Conservation (phyloP, 2,888 invertebrate species). For the Aporophyla lueneburgensis region DNA sequence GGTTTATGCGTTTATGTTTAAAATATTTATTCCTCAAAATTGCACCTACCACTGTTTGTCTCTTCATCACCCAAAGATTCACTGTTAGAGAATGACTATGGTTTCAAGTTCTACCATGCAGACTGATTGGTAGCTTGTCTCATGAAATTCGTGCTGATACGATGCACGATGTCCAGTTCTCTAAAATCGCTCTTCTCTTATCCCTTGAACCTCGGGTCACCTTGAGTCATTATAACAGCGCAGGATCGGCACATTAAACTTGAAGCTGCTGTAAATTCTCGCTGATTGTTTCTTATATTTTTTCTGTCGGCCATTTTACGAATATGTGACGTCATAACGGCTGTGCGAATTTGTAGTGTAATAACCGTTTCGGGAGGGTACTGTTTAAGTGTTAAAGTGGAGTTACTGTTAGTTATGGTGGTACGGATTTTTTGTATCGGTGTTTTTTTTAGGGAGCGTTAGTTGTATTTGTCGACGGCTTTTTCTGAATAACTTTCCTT, state of each 20-base stretch:
- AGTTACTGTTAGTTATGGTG: slow-evolving; percentile 24
- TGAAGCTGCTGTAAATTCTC: slow-evolving; percentile 81
- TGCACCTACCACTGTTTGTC: no score
- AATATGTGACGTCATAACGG: slow-evolving; percentile 61
- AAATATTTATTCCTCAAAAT: no score
- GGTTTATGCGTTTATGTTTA: no score
- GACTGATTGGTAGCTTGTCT: no score
- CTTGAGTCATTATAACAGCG: slow-evolving; percentile 81
- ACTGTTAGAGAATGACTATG: no score
- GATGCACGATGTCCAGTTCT: neutral
- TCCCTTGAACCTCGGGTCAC: slow-evolving; percentile 58
- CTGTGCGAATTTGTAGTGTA: slow-evolving; percentile 51
- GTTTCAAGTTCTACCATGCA: no score
- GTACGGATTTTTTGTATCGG: slow-evolving; percentile 23
- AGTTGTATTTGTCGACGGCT: no score
- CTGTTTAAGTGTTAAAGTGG: slow-evolving; percentile 21
- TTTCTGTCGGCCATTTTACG: slow-evolving; percentile 55
- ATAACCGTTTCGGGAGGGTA: slow-evolving; percentile 41
- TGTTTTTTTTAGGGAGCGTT: neutral
- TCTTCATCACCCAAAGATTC: no score
- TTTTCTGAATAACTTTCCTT: neutral
- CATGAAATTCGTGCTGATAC: no score
- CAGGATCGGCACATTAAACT: slow-evolving; percentile 84
- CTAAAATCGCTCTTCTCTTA: slow-evolving; percentile 41
- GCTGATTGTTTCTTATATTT: slow-evolving; percentile 80